Evolutionary conservation across 2,888 invertebrate genomes (phyloP).

Genomic region (Mesochorus sp.): DNA sequence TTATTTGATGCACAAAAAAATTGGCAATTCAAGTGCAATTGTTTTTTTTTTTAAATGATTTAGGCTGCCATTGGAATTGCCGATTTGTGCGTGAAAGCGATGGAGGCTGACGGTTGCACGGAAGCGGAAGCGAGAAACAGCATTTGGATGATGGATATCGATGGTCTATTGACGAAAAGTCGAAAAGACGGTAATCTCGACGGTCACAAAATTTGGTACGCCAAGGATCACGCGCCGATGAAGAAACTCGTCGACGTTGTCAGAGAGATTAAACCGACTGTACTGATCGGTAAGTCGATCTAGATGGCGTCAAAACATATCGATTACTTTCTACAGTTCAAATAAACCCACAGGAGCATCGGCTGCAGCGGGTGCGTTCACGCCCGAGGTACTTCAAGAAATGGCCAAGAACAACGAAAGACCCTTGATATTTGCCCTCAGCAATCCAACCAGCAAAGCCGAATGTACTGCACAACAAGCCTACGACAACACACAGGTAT

Average conservation of each 20-base stretch:
- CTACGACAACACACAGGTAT: constrained; percentile 93
- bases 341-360: constrained; percentile 89
- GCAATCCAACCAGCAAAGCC: constrained; percentile 98
- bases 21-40: too few relatives aligned
- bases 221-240: constrained; percentile 90
- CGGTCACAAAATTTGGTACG: constrained; percentile 88
- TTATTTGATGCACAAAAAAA: constrained; percentile 82
- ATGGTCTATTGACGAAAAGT: constrained; percentile 91
- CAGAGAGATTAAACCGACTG: constrained; percentile 92
- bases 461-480: constrained; percentile 99
- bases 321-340: constrained; percentile 50
- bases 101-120: constrained; percentile 88
- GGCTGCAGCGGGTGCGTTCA: constrained; percentile 95
- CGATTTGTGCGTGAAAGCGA: constrained; percentile 93
- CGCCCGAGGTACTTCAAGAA: constrained; percentile 90
- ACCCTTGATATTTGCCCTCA: constrained; percentile 97
- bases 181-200: constrained; percentile 86
- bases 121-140: constrained; percentile 90
- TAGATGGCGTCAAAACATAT: constrained; percentile 72
- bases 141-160: constrained; percentile 98
- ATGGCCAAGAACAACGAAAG: constrained; percentile 94
- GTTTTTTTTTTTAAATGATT: constrained; percentile 39
- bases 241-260: constrained; percentile 91
- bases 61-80: constrained; percentile 97
- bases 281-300: constrained; percentile 89